phyloP scores from a whole-genome alignment of 2,113 vertebrate genomes.

The Microtus montanus region DNA sequence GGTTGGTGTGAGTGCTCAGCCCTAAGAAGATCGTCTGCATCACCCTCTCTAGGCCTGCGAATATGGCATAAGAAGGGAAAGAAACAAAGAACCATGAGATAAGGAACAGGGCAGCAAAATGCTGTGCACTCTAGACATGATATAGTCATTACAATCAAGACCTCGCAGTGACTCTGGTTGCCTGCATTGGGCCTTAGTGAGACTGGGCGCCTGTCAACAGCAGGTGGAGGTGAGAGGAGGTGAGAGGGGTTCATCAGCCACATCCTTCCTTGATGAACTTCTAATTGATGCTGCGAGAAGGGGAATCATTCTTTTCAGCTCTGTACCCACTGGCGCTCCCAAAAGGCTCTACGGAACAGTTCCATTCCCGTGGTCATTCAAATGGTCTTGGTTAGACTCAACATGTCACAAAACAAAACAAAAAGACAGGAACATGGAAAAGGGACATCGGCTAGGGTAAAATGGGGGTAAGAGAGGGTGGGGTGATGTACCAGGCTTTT shows the following conservation, averaged over 20 bases:
- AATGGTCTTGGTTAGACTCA: neutral
- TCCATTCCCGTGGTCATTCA: neutral
- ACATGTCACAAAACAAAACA: neutral
- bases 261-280: neutral
- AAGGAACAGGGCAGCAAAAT: neutral
- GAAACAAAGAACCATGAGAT: neutral
- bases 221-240: no score
- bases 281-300: neutral
- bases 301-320: neutral
- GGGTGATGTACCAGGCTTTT: neutral
- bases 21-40: neutral
- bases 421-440: neutral
- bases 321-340: neutral
- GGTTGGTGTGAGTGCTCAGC: neutral
- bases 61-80: neutral
- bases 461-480: neutral
- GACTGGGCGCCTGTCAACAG: neutral
- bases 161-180: neutral
- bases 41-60: neutral
- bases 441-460: neutral
- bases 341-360: neutral
- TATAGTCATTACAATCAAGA: neutral
- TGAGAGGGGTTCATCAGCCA: neutral
- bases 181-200: neutral
- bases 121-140: neutral